Base-by-base conservation (phyloP, 2,888 invertebrate genomes). In the Hesperia comma region DNA sequence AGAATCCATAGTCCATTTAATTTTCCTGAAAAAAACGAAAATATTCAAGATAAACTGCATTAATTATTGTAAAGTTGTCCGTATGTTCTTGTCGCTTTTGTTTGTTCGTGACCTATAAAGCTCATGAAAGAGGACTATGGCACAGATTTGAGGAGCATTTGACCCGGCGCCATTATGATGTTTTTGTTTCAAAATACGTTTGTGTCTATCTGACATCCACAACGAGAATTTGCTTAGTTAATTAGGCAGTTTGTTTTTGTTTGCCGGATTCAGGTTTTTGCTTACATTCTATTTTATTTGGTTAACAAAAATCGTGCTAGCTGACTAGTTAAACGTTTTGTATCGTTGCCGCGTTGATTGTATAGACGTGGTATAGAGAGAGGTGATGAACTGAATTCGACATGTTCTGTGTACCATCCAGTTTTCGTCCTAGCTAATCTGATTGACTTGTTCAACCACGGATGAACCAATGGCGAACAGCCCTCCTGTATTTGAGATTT, bases 201-300 rank as follows among this genome's bases (percentile, higher is more conserved):
- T 60, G 63, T 63, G 43, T 46, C 67, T 55, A 67, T 67, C 67
- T 61, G 61, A 54, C 46, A 61, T 67, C 37, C 66, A 15, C 54
- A 66, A 60, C 19, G 66, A 60, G 54, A 61, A 54, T 61, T 61
- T 61, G 67, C 67, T 67, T 67, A 67, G 61, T 61, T 67, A 67
- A 67, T 61, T 61, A 67, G 61, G 61, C 32, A n/a, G 54, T 61
- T 43, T 54, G 55, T 49, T 58, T 56, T 57, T 66, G 54, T 60
- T 60, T 41, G 51, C 51, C 26, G 64, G 40, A 58, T 58, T 58
- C 41, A 51, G 53, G 41, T 32, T 64, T 51, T 51, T 49, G 41
- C 41, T 64, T 53, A 41, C 51, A 64, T 58, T 63, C 51, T 56
- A 10, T 56, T 63, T 46, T 63, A 49, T 51, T 2, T 3, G 1